Evolutionary conservation across 2,888 invertebrate genomes (phyloP).

Genomic region (Mechanitis messenoides): DNA sequence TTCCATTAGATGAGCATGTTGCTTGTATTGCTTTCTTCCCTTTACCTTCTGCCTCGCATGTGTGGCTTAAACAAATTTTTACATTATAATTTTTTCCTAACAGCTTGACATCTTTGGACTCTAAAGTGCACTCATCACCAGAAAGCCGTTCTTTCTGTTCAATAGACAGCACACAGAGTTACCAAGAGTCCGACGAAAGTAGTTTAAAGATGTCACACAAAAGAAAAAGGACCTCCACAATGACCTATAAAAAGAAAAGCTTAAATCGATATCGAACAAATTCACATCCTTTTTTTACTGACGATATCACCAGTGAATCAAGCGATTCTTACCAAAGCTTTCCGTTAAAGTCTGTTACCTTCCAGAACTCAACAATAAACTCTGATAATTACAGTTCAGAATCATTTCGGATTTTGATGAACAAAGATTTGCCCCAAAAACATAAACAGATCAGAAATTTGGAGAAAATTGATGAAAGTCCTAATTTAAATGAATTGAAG

Average conservation of each 20-base stretch:
- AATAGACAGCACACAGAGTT: conserved; percentile 57
- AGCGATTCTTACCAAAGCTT: conserved; percentile 41
- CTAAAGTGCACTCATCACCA: conserved; percentile 37
- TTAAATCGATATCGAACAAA: conserved; percentile 10
- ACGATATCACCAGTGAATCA: conserved; percentile 44
- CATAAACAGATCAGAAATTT: conserved; percentile 33
- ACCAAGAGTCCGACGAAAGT: conserved; percentile 58
- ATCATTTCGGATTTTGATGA: conserved; percentile 55
- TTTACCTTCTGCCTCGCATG: conserved; percentile 32
- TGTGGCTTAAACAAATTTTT: conserved; percentile 22
- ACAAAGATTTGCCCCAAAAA: conserved; percentile 23
- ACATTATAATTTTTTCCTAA: conserved; percentile 34
- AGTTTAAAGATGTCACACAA: conserved; percentile 35
- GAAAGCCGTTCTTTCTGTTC: conserved; percentile 37
- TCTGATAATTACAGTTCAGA: conserved; percentile 54
- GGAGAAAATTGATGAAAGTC: conserved; percentile 47
- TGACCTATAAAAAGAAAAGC: conserved; percentile 11
- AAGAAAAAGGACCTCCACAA: conserved; percentile 40
- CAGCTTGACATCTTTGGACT: conserved; percentile 37
- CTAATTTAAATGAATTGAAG: conserved; percentile 25
- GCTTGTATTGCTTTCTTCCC: conserved; percentile 25
- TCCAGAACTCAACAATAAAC: conserved; percentile 41
- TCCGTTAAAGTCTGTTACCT: conserved; percentile 29
- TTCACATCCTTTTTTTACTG: conserved; percentile 25
- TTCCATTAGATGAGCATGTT: conserved; percentile 49